Conservation (phyloP, 2,113 vertebrate species). For the Ameiurus melas region DNA sequence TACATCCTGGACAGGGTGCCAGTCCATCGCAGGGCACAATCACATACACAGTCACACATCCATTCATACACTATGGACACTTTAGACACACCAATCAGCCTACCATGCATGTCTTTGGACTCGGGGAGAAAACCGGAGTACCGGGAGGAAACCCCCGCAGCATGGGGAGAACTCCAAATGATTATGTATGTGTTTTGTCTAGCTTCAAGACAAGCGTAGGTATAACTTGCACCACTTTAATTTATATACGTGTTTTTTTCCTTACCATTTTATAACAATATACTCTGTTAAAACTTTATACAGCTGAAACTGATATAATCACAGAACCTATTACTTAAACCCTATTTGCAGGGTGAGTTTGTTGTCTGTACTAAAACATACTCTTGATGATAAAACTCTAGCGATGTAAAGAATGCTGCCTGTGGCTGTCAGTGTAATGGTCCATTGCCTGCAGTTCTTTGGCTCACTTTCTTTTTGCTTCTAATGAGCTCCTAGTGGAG, state of each 20-base stretch:
- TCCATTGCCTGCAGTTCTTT: neutral
- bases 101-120: too few species aligned
- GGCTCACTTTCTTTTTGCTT: neutral
- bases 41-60: too few species aligned
- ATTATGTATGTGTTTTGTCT: neutral
- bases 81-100: too few species aligned
- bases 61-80: too few species aligned
- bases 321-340: neutral
- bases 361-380: neutral
- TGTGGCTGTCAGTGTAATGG: slow-evolving; percentile 8
- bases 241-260: neutral
- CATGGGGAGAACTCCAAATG: too few species aligned
- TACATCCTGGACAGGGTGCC: too few species aligned
- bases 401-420: slow-evolving; percentile 6
- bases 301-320: neutral
- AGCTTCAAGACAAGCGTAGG: neutral
- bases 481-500: slow-evolving; percentile 2
- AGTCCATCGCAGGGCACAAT: too few species aligned
- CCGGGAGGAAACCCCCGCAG: too few species aligned
- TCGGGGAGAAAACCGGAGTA: too few species aligned
- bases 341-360: neutral
- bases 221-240: neutral
- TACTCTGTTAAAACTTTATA: neutral
- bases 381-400: slow-evolving; percentile 2
- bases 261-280: neutral